Base-by-base conservation (phyloP, 2,113 vertebrate species). In the Corvus cornix region DNA sequence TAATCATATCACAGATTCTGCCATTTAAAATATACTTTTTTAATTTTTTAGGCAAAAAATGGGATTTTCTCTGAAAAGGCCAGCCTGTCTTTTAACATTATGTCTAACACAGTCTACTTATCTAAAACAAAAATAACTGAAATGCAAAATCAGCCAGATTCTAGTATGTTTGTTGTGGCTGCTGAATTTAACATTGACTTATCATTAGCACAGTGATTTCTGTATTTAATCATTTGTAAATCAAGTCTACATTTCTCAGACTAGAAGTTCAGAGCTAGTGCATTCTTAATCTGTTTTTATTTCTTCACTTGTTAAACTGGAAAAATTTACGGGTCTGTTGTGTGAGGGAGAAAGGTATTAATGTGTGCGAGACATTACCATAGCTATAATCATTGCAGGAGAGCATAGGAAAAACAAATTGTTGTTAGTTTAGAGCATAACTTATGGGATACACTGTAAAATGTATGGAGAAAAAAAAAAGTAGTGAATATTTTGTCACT, bases 401-500 rank as follows among this genome's bases (percentile, higher is more conserved):
- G 10, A 70, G 7, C 33, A 28, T 3, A 30, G 1, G 7, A 70
- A 35, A 70, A 75, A 23, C 13, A 9, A 41, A 27, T 26, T 0
- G 10, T 66, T 37, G 9, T 68, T 68, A 48, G 3, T 41, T 55
- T 24, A 49, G 19, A 60, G 24, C 10, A 6, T 41, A 66, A 35
- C 4, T 37, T 39, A 67, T 8, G 10, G 17, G 11, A 43, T 39
- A 33, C 3, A 13, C 24, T 11, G 10, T 66, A 33, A 73, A 66
- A 51, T 0, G 0, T 5, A 6, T 17, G 27, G 16, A 59, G 41
- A 6, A 85, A 48, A 79, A 49, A 53, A n/a, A 6, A 3, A 4
- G 3, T 44, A 39, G 39, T 33, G 12, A 37, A 9, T 35, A 35
- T n/a, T 77, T 72, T 79, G 81, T 48, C 19, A 21, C n/a, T 3